Percentiles rank a stretch among this genome's conserved stretches.
Evolutionary conservation across 2,113 vertebrate genomes (phyloP).

Genomic region (Callocephalon fimbriatum): DNA sequence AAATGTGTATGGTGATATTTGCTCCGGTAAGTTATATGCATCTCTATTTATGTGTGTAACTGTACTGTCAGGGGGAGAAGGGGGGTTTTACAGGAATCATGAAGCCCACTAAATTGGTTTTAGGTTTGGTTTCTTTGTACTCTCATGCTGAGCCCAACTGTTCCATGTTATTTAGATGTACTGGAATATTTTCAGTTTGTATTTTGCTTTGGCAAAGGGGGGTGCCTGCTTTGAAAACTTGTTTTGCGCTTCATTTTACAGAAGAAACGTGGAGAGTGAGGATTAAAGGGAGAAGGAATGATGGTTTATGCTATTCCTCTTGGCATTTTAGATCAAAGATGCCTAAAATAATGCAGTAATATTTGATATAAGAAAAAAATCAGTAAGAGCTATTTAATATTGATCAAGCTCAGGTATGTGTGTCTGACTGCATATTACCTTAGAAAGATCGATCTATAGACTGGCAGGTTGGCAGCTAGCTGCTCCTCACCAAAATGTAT

Average conservation of each 20-base stretch:
- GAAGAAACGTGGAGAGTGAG: neutral
- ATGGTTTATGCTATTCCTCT: neutral
- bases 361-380: neutral
- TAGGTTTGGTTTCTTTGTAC: constrained; percentile 50
- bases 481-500: neutral
- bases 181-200: constrained; percentile 2
- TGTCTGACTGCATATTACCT: neutral
- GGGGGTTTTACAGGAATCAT: neutral
- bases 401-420: neutral
- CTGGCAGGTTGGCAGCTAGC: neutral
- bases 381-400: neutral
- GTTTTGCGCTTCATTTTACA: constrained; percentile 67
- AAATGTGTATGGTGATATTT: constrained; percentile 98
- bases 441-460: constrained; percentile 1
- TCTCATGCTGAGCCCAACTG: constrained; percentile 30
- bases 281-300: neutral
- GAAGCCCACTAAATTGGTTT: constrained; percentile 40
- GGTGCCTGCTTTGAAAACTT: constrained; percentile 74
- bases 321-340: constrained; percentile 3
- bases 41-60: constrained; percentile 36
- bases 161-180: neutral
- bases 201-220: constrained; percentile 38
- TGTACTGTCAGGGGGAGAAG: neutral
- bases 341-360: constrained; percentile 7
- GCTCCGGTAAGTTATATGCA: constrained; percentile 86